Base-by-base conservation (phyloP, 2,888 invertebrate genomes). In the Atrina japonica region DNA sequence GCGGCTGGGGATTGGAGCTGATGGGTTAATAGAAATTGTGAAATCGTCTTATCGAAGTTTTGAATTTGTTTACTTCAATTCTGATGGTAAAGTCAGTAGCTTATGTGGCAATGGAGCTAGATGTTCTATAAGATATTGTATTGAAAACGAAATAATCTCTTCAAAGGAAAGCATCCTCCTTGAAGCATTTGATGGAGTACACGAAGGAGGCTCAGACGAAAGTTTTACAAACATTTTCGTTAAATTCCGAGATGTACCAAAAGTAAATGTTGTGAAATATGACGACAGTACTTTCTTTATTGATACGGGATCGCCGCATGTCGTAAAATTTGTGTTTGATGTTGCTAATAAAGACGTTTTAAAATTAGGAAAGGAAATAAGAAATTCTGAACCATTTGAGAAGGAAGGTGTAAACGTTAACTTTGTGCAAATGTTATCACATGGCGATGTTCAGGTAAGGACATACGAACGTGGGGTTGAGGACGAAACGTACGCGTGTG, bases 391-490 rank as follows among this genome's bases (percentile, higher is more conserved):
- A 6, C 60, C 70, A 53, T 66, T 49, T 11, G 40, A 64, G 0
- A 56, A 30, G 1, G 25, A 41, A 18, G 82, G 81, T 23, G 50
- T 69, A 18, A 83, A 82, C 49, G 66, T 81, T 7, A 78, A 81
- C 67, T 83, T 82, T 50, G 78, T 76, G 3, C 18, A 58, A 5
- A 35, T 35, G 5, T 16, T 43, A 5, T n/a, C 21, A 0, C 6
- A 25, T 23, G 53, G 69, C 1, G 59, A 29, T 0, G 9, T 23
- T 0, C n/a, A 35, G 3, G 68, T 76, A 11, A 47, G 84, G 52
- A 82, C 83, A 0, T 84, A 76, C 55, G 82, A 84, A 58, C 53
- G 80, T 29, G 84, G 82, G 0, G 81, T 83, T 11, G 80, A 80
- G 27, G 66, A 72, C 9, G 84, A 84, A 63, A 84, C 83, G 0